Conservation (phyloP, 2,888 invertebrate genomes). For the Diarsia mendica region DNA sequence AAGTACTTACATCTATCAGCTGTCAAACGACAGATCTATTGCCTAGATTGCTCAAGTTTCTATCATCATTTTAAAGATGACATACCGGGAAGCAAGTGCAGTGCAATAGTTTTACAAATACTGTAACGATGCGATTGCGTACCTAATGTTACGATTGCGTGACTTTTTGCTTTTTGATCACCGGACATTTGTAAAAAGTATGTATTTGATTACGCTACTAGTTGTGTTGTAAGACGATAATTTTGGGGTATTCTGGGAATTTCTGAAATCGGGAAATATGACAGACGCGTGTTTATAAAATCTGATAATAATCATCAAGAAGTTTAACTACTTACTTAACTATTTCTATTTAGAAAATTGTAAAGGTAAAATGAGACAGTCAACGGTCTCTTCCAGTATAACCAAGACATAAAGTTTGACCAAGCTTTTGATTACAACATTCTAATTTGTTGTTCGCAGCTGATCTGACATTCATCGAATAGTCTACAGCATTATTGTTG, state of each 20-base stretch:
- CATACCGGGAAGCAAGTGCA: conserved; percentile 41
- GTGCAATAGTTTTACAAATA: conserved; percentile 57
- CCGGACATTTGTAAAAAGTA: conserved; percentile 34
- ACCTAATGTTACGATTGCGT: conserved; percentile 63
- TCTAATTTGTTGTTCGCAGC: not conserved
- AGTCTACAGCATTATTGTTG: not conserved
- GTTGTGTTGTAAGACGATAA: conserved; percentile 2
- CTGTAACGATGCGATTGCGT: conserved; percentile 53
- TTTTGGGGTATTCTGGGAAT: not conserved
- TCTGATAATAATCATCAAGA: not conserved
- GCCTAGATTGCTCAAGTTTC: conserved; percentile 21
- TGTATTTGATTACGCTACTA: conserved; percentile 35
- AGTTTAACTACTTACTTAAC: not conserved
- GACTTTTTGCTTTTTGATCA: conserved; percentile 47
- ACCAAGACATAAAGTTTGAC: too few species aligned
- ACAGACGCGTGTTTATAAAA: not conserved
- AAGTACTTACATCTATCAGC: not conserved
- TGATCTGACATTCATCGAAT: not conserved
- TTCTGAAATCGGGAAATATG: not conserved
- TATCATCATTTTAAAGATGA: conserved; percentile 31
- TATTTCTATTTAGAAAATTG: too few species aligned
- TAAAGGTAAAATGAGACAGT: not conserved
- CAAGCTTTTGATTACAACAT: not conserved
- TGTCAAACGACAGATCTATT: conserved; percentile 25
- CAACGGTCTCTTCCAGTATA: too few species aligned